Evolutionary conservation across 2,797 vertebrate species (phyloP), one percentile per base, ranked within the genome.

Genomic region (Karalla daura): DNA sequence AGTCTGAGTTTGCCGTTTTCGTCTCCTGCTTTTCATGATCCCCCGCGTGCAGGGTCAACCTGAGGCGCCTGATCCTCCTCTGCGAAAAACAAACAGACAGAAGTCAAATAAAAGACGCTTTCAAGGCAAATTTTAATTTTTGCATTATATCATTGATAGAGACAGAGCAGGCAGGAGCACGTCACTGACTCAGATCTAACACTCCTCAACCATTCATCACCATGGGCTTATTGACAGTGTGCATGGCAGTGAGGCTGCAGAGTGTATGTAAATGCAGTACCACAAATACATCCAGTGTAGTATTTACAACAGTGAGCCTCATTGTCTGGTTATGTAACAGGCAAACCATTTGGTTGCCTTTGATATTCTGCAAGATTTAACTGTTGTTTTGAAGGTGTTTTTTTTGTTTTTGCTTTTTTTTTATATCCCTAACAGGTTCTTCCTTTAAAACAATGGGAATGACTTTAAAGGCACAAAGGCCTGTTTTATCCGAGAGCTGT

Each of bases 21-120:
- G 74, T 67, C 61, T 89, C 90, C 63, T 94, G 87, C 49, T 91
- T 88, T 18, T 85, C 81, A 75, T 85, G 83, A 4, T 93, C 92
- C 66, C 94, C 95, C 0, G 95, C 87, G 10, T 96, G 96, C 2
- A 99, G 91, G 0, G 96, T 99, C 44, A 99, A 92, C 50, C 97
- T 94, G 12, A 99, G 90, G 61, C 96, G 93, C 44, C 93, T 94
- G 80, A 97, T 91, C 32, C 91, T 93, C 74, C 95, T 95, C 97
- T 98, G 85, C 28, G n/a, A 56, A 75, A 74, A 65, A 78, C 36
- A 80, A 72, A 84, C 49, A 70, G 5, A 64, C 53, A 74, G 54
- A 74, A 73, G 21, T 10, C 24, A 74, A 76, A 76, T 35, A 25
- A 49, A 47, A 44, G 0, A 61, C 18, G 7, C 45, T 30, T 18